Conservation (phyloP, 1,140 invertebrate genomes). For the Anagrus nilaparvatae region DNA sequence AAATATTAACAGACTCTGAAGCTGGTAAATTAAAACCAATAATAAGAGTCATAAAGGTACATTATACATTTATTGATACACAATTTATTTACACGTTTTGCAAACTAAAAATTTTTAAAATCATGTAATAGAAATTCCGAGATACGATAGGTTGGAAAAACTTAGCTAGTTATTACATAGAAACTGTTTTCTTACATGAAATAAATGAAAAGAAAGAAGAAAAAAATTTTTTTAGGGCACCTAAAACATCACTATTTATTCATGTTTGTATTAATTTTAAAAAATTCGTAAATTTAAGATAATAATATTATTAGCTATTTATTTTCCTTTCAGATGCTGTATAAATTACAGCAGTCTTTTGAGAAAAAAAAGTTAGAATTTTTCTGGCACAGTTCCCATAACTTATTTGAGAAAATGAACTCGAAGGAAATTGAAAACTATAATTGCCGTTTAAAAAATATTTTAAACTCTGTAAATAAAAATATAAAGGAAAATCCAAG, state of each 20-base stretch:
- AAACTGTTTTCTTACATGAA: constrained; percentile 24
- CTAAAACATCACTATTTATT: constrained; percentile 10
- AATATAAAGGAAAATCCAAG: no score
- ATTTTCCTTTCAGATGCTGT: constrained; percentile 24
- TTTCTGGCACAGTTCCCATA: constrained; percentile 21
- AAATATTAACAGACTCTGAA: background rate
- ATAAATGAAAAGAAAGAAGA: constrained; percentile 1
- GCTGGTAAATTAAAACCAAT: constrained; percentile 3
- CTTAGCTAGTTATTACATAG: constrained; percentile 28
- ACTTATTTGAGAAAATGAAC: constrained; percentile 21
- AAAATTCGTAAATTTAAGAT: background rate
- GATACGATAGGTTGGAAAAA: constrained; percentile 17
- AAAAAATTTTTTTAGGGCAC: constrained; percentile 6
- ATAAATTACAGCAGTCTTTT: constrained; percentile 15
- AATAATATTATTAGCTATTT: background rate
- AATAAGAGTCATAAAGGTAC: constrained; percentile 13
- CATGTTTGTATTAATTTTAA: constrained; percentile 10
- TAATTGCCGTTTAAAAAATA: constrained; percentile 7
- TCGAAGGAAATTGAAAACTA: background rate
- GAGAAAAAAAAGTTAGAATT: constrained; percentile 2
- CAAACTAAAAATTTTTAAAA: background rate
- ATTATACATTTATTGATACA: background rate
- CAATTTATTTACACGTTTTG: background rate
- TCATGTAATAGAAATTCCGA: constrained; percentile 23
- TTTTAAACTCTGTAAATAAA: no score